Conservation (phyloP, 2,113 vertebrate species). For the Rhinolophus ferrumequinum region DNA sequence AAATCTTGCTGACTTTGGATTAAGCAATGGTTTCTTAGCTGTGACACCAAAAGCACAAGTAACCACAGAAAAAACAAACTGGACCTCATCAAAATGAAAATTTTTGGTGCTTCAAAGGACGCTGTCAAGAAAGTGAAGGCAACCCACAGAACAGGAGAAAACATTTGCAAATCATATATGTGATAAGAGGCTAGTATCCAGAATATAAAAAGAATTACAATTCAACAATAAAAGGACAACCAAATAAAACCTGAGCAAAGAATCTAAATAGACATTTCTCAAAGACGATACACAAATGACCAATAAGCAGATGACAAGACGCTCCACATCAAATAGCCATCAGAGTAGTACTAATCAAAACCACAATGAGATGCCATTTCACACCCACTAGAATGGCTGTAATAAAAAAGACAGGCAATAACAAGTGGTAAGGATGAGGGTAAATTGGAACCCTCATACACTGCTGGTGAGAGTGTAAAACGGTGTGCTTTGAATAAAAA, state of each 20-base stretch:
- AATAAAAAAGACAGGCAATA: background rate
- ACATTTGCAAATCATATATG: background rate
- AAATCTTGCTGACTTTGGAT: background rate
- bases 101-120: background rate
- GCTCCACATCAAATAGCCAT: background rate
- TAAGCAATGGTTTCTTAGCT: background rate
- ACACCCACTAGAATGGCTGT: background rate
- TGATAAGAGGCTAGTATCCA: background rate
- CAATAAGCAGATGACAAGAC: background rate
- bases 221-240: background rate
- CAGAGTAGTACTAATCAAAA: background rate
- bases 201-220: background rate
- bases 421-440: background rate
- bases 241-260: background rate
- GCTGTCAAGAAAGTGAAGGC: background rate
- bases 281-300: background rate
- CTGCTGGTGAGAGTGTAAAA: background rate
- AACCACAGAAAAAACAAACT: background rate
- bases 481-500: background rate
- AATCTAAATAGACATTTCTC: background rate
- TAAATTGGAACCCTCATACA: background rate
- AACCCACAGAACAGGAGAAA: background rate
- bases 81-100: background rate
- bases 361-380: background rate
- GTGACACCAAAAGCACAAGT: background rate